Conservation (phyloP, 2,888 invertebrate genomes). For the Cryptocephalus moraei region DNA sequence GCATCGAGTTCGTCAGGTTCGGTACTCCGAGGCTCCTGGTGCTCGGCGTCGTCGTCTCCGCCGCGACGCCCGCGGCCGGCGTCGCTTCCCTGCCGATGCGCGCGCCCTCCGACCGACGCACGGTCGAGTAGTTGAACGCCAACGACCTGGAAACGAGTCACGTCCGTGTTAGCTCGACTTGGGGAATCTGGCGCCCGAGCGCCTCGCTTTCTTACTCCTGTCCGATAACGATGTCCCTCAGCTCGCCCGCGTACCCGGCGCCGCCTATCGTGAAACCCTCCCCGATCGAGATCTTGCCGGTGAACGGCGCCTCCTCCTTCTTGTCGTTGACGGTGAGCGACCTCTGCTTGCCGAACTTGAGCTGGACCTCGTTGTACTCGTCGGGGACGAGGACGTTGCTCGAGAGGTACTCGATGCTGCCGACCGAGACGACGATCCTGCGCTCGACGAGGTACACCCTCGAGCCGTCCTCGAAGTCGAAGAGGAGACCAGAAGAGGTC, state of each 20-base stretch:
- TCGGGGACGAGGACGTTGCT: slow-evolving; percentile 2
- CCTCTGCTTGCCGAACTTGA: slow-evolving; percentile 12
- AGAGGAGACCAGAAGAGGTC: slow-evolving; percentile 15
- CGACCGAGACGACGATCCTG: not conserved
- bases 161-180: no score
- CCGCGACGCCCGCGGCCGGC: slow-evolving; percentile 33
- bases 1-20: slow-evolving; percentile 29
- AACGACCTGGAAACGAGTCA: slow-evolving; percentile 25
- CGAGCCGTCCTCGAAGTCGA: slow-evolving; percentile 11
- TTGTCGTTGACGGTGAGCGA: slow-evolving; percentile 10
- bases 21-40: slow-evolving; percentile 9
- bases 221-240: slow-evolving; percentile 76
- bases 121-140: slow-evolving; percentile 47
- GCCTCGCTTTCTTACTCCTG: slow-evolving; percentile 51
- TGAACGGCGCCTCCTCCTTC: slow-evolving; percentile 4
- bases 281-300: slow-evolving; percentile 4
- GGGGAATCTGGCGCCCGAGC: not conserved
- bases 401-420: not conserved
- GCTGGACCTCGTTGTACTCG: slow-evolving; percentile 11
- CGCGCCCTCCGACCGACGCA: slow-evolving; percentile 54
- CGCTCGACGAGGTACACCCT: slow-evolving; percentile 1
- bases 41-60: slow-evolving; percentile 15
- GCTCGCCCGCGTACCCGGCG: slow-evolving; percentile 55
- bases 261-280: slow-evolving; percentile 12
- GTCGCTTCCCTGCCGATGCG: slow-evolving; percentile 48